phyloP scores from a whole-genome alignment of 2,888 invertebrate genomes.

The Callimorpha dominula region DNA sequence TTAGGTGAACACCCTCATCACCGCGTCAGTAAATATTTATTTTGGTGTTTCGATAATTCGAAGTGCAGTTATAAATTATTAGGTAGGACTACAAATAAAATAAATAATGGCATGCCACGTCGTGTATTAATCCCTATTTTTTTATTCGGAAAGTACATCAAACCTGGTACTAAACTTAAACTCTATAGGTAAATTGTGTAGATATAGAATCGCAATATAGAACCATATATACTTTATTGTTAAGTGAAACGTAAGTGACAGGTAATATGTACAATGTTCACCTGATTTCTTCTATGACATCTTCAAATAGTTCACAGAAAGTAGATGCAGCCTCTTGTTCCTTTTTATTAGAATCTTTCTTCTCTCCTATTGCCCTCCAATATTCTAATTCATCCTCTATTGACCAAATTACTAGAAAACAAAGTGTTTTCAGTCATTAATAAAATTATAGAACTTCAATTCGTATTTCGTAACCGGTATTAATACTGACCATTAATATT shows the following conservation, averaged over 20 bases:
- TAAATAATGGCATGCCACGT: no score
- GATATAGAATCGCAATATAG: no score
- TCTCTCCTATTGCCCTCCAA: slow-evolving; percentile 88
- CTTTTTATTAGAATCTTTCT: slow-evolving; percentile 80
- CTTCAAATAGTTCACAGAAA: slow-evolving; percentile 87
- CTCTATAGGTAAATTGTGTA: no score
- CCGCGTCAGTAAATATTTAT: not conserved
- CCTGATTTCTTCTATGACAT: slow-evolving; percentile 88
- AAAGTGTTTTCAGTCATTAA: not conserved
- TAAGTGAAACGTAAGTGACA: no score
- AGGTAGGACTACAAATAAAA: no score
- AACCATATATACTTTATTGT: no score
- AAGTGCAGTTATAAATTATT: no score
- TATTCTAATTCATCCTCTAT: slow-evolving; percentile 91
- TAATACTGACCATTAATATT: slow-evolving; percentile 69
- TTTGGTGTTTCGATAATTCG: not conserved
- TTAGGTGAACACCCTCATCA: not conserved
- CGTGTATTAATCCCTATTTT: no score
- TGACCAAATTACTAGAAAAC: slow-evolving; percentile 86
- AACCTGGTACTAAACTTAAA: no score
- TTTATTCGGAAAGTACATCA: no score
- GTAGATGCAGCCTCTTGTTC: slow-evolving; percentile 86
- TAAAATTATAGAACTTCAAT: not conserved
- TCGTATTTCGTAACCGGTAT: not conserved
- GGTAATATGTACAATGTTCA: slow-evolving; percentile 37